phyloP scores from a whole-genome alignment of 2,113 vertebrate genomes.

The Noctilio leporinus region DNA sequence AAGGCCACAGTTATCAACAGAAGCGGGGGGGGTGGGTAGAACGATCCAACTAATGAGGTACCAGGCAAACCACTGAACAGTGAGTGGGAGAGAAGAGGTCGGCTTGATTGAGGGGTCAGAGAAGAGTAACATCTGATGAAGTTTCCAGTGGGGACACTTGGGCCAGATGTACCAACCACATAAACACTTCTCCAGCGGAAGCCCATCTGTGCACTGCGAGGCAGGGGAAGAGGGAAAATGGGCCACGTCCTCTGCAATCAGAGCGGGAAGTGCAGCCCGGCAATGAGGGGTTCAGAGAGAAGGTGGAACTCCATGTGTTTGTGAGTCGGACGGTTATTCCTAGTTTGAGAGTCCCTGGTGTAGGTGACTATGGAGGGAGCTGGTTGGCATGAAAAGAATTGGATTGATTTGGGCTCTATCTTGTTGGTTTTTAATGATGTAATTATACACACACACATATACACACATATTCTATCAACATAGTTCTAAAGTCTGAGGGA shows the following conservation, averaged over 20 bases:
- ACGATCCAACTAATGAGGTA: fast-evolving
- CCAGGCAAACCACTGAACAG: fast-evolving
- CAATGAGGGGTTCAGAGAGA: not conserved
- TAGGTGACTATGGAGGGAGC: not conserved
- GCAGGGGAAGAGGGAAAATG: not conserved
- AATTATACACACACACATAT: not conserved
- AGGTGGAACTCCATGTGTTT: no score
- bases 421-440: not conserved
- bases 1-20: no score
- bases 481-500: not conserved
- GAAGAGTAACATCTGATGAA: not conserved
- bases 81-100: not conserved
- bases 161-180: not conserved
- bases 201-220: not conserved
- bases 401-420: not conserved
- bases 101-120: not conserved
- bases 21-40: not conserved
- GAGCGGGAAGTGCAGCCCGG: not conserved
- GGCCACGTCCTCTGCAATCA: not conserved
- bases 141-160: not conserved
- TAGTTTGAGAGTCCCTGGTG: not conserved
- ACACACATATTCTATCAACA: not conserved
- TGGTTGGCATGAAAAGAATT: not conserved
- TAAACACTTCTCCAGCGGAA: not conserved
- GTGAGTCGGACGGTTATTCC: not conserved